phyloP scores from a whole-genome alignment of 2,888 invertebrate genomes.

The Napeogenes inachia region DNA sequence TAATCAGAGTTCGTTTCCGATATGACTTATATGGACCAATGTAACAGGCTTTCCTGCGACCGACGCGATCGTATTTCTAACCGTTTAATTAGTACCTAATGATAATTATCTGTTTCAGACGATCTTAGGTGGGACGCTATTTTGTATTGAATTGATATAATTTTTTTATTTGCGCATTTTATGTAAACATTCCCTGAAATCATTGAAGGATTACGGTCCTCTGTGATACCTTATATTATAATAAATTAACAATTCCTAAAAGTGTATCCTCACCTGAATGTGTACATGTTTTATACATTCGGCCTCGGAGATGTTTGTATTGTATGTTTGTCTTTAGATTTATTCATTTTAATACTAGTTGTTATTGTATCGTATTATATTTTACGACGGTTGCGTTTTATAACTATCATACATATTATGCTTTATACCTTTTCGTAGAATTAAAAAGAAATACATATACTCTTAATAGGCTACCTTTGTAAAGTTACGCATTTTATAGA shows the following conservation, averaged over 20 bases:
- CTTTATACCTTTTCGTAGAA: conserved; percentile 13
- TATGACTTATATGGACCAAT: conserved; percentile 22
- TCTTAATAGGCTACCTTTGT: conserved; percentile 30
- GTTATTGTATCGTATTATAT: not conserved
- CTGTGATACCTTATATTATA: not conserved
- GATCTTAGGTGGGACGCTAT: no score
- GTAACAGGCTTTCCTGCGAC: not conserved
- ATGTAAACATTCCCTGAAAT: conserved; percentile 53
- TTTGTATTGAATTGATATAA: no score
- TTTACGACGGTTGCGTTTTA: not conserved
- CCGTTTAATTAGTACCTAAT: not conserved
- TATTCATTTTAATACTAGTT: no score
- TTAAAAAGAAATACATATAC: conserved; percentile 25
- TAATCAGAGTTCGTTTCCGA: conserved; percentile 9
- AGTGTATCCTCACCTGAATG: no score
- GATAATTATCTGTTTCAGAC: no score
- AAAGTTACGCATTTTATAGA: conserved; percentile 48
- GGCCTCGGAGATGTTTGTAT: no score
- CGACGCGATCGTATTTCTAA: not conserved
- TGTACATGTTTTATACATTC: no score
- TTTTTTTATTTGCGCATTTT: conserved; percentile 44
- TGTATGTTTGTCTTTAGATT: no score
- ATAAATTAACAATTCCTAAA: no score
- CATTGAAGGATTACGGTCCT: not conserved
- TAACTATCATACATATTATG: not conserved